Base-by-base conservation (phyloP, 2,888 invertebrate genomes). In the Halocaridina rubra region DNA sequence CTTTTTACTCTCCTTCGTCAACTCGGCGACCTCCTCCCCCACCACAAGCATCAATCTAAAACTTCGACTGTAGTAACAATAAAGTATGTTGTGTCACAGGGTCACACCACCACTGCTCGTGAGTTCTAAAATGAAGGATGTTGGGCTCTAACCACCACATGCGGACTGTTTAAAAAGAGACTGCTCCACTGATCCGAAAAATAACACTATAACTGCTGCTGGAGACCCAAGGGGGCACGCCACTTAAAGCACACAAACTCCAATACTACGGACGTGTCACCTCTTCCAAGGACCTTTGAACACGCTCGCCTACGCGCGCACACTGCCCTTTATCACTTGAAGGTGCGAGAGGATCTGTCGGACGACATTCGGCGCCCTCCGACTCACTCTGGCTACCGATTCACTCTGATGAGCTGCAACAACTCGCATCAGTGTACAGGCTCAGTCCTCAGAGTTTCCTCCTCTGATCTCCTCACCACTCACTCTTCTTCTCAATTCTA, bases 371-470 rank as follows among this genome's bases (percentile, higher is more conserved):
- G 53, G 29, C 74, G 27, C 24, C 61, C 74, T 74, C 72, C 78
- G 39, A 71, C 77, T 72, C 19, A 33, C 82, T 78, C 82, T 77
- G 59, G 71, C 72, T 78, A 77, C 78, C 72, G 71, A 84, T 71
- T 78, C 82, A 84, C 82, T 84, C 78, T 84, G 72, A 84, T 67
- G 71, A 22, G 27, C 53, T 22, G 30, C 13, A 27, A 3, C 29
- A n/a, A 19, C 32, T n/a, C n/a, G n/a, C n/a, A n/a, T n/a, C n/a
- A n/a, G n/a, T n/a, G n/a, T n/a, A 30, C 61, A 57, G 7, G 22
- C 29, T 32, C 39, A n/a, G 19, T 59, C 27, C 81, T 33, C 53
- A n/a, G 53, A 53, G 19, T 16, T 64, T 16, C 13, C 24, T 64
- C 29, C 64, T 64, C 64, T 22, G 13, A 8, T 24, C 24, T 24